Percentiles rank a stretch among this genome's conserved stretches.
Evolutionary conservation across 2,113 vertebrate species (phyloP).

Genomic region (Pterocles burchelli): DNA sequence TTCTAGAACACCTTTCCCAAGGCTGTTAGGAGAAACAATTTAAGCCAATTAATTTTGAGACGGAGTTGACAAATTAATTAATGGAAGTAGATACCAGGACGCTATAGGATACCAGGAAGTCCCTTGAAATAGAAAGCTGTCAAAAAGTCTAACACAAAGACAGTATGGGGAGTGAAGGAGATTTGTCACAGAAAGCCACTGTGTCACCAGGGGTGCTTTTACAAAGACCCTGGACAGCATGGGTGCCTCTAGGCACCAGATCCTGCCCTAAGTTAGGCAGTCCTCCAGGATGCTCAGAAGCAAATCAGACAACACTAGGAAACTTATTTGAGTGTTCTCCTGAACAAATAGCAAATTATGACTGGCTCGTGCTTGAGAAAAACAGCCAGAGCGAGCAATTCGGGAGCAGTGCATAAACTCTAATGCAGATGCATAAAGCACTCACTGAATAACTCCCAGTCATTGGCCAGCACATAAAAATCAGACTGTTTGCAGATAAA

Average conservation of each 20-base stretch:
- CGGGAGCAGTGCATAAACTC: not conserved
- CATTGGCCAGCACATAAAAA: constrained; percentile 7
- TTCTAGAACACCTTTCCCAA: not conserved
- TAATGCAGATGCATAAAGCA: not conserved
- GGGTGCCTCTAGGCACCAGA: not conserved
- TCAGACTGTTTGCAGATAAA: constrained; percentile 3
- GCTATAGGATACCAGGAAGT: not conserved
- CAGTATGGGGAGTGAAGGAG: not conserved
- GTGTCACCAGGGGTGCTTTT: not conserved
- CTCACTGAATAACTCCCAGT: not conserved
- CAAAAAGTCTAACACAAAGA: not conserved
- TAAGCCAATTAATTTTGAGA: not conserved
- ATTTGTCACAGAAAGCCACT: not conserved
- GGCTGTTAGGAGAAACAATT: not conserved
- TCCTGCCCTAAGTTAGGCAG: not conserved
- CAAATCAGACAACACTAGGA: not conserved
- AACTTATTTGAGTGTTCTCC: not conserved
- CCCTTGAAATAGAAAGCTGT: not conserved
- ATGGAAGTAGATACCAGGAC: not conserved
- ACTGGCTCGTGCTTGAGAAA: not conserved
- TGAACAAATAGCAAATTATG: constrained; percentile 9
- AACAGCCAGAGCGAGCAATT: not conserved
- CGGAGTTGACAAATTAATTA: not conserved
- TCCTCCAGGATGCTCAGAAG: not conserved
- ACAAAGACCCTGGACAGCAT: not conserved